phyloP scores from a whole-genome alignment of 2,888 invertebrate genomes.

The Nasonovia ribisnigri region DNA sequence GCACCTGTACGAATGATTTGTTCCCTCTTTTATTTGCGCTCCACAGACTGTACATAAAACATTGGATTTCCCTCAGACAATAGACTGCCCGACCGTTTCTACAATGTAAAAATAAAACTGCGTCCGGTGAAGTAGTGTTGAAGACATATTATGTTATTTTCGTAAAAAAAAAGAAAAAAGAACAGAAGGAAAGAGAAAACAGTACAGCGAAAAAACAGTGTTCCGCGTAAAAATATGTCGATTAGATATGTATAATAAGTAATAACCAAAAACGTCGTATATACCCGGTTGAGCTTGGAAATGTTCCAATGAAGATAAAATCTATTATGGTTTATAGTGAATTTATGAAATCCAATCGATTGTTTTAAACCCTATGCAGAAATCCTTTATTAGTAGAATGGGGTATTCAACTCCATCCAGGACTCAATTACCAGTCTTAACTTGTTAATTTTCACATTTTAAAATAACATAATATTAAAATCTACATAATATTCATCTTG shows the following conservation, averaged over 20 bases:
- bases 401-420: too few relatives aligned
- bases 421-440: background rate
- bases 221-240: background rate
- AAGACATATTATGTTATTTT: slow-evolving; percentile 25
- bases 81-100: slow-evolving; percentile 12
- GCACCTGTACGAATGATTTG: slow-evolving; percentile 62
- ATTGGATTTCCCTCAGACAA: slow-evolving; percentile 36
- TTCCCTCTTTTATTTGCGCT: slow-evolving; percentile 49
- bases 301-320: background rate
- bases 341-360: background rate
- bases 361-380: background rate
- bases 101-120: slow-evolving; percentile 6
- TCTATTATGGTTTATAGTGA: background rate
- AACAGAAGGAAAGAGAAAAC: background rate
- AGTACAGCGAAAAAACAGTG: background rate
- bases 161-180: background rate
- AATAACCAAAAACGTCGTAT: background rate
- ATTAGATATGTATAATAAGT: background rate
- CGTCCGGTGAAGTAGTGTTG: slow-evolving; percentile 10
- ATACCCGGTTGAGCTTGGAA: background rate
- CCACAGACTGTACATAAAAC: slow-evolving; percentile 39
- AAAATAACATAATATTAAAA: background rate
- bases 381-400: background rate
- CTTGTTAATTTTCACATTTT: background rate
- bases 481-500: background rate